Conservation (phyloP, 1,140 invertebrate species). For the Tigriopus japonicus region DNA sequence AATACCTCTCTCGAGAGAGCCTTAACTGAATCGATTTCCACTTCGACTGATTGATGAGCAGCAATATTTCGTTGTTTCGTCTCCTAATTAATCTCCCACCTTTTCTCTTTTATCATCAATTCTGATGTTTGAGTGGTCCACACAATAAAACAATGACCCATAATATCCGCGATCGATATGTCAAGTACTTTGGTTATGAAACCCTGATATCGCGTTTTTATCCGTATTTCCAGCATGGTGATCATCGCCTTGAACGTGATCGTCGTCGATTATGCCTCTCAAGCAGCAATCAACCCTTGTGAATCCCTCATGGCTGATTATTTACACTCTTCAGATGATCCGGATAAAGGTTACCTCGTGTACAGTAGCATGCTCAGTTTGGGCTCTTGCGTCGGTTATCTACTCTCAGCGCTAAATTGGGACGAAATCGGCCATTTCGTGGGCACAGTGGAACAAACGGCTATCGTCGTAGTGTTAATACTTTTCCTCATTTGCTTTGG, state of each 20-base stretch:
- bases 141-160: too few species aligned
- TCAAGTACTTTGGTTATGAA: too few species aligned
- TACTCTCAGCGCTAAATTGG: conserved; percentile 33
- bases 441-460: conserved; percentile 19
- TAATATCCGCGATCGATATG: too few species aligned
- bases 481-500: conserved; percentile 18
- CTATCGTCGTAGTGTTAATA: conserved; percentile 19
- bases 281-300: conserved; percentile 31
- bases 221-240: too few species aligned
- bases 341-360: conserved; percentile 27
- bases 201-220: too few species aligned
- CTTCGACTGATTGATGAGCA: too few species aligned
- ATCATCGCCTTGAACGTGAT: conserved; percentile 27
- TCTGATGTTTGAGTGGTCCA: too few species aligned
- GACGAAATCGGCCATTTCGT: conserved; percentile 15
- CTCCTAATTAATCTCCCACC: too few species aligned
- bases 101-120: too few species aligned
- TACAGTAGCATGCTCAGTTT: conserved; percentile 31
- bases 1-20: too few species aligned
- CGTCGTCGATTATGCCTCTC: conserved; percentile 30
- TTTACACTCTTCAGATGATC: conserved; percentile 19
- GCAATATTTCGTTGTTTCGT: too few species aligned
- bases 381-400: conserved; percentile 31
- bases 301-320: conserved; percentile 30
- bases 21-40: too few species aligned